phyloP scores from a whole-genome alignment of 2,888 invertebrate species.

The Polydrusus cervinus region DNA sequence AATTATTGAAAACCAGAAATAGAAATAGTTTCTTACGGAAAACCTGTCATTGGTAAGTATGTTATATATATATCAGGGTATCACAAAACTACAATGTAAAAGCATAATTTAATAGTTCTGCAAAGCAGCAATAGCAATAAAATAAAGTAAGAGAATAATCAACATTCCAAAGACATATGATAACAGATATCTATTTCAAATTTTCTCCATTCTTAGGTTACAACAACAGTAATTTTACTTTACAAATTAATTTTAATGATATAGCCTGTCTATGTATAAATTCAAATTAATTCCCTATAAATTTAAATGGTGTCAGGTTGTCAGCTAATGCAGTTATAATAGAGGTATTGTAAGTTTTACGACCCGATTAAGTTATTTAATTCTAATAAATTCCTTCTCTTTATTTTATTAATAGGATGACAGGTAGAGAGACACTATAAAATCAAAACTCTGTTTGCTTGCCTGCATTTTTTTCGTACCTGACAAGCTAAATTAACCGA shows the following conservation, averaged over 20 bases:
- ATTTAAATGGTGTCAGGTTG: conserved; percentile 41
- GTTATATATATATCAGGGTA: not conserved
- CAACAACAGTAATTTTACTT: conserved; percentile 36
- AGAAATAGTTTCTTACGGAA: too few species aligned
- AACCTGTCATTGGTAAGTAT: not conserved
- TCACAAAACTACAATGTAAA: not conserved
- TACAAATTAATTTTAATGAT: conserved; percentile 45
- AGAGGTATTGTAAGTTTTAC: conserved; percentile 42
- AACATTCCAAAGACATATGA: conserved; percentile 43
- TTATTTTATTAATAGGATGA: not conserved
- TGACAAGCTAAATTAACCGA: too few species aligned
- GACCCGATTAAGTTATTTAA: conserved; percentile 16
- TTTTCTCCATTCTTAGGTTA: conserved; percentile 42
- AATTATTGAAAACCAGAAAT: too few species aligned
- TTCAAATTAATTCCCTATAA: conserved; percentile 46
- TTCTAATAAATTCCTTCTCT: conserved; percentile 12
- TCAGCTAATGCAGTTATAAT: conserved; percentile 39
- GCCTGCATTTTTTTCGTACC: too few species aligned
- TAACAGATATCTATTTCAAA: conserved; percentile 46
- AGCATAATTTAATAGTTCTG: conserved; percentile 7
- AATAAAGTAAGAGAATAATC: conserved; percentile 35
- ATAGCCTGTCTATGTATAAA: conserved; percentile 40
- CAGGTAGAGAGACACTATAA: not conserved
- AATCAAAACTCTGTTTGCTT: not conserved
- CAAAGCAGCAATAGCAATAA: conserved; percentile 30